A percentile compares a stretch with the other conserved stretches of the same genome.
These are phyloP conservation scores for Athripsodes cinereus DNA, from an alignment of 2,888 invertebrate genomes.

Conservation along the genomic window DNA sequence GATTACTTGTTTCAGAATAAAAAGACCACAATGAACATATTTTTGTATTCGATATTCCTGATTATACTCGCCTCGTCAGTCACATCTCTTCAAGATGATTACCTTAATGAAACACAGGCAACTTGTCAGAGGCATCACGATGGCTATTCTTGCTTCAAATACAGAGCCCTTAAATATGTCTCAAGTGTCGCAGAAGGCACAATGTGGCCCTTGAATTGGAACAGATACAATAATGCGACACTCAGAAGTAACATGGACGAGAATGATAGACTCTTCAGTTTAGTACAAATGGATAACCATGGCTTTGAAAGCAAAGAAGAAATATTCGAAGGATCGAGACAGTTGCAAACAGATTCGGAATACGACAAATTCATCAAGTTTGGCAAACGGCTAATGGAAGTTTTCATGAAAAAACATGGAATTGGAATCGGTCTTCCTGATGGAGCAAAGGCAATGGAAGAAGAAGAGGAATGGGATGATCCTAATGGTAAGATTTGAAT, in stretches of 20 bases:
- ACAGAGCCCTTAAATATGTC: conserved; percentile 21
- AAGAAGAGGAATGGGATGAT: conserved; percentile 31
- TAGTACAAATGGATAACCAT: conserved; percentile 9
- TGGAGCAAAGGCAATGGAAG: conserved; percentile 43
- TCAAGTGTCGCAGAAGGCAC: conserved; percentile 16
- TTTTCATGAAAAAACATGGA: conserved; percentile 44
- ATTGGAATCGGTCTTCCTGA: conserved; percentile 42
- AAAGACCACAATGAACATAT: neutral
- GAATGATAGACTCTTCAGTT: conserved; percentile 10
- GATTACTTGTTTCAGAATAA: neutral
- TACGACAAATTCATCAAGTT: conserved; percentile 24
- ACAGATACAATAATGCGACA: conserved; percentile 2
- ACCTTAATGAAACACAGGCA: conserved; percentile 18
- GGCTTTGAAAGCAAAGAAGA: neutral
- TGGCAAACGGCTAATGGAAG: conserved; percentile 36
- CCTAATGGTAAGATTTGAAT: neutral
- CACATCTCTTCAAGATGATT: conserved; percentile 16
- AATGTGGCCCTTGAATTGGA: conserved; percentile 13
- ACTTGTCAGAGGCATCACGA: conserved; percentile 20
- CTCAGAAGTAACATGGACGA: neutral
- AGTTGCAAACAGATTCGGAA: conserved; percentile 21
- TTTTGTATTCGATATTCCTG: neutral
- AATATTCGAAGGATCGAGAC: conserved; percentile 22
- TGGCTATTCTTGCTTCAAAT: conserved; percentile 23
- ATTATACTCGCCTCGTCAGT: neutral